These are phyloP conservation scores for Drosophila conformis DNA, from an alignment of 2,888 invertebrate species.

Conservation along the genomic window DNA sequence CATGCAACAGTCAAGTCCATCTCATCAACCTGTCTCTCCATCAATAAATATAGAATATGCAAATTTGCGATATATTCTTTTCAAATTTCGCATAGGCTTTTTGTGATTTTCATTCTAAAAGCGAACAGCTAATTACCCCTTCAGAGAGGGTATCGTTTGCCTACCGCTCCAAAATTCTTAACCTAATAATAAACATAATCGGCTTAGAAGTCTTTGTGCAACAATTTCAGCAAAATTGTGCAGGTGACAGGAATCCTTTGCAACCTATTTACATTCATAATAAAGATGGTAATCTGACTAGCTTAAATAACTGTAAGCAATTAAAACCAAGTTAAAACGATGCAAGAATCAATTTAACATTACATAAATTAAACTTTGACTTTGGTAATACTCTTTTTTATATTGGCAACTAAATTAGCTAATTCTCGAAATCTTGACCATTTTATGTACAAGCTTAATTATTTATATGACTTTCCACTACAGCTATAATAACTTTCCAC, in stretches of 20 bases:
- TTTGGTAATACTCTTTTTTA: not conserved
- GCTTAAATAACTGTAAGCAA: not conserved
- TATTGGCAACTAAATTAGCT: not conserved
- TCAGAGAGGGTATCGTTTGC: not conserved
- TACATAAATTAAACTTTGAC: not conserved
- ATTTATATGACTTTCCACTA: not conserved
- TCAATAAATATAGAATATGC: not conserved
- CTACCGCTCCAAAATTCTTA: not conserved
- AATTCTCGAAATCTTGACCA: not conserved
- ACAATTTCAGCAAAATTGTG: not conserved
- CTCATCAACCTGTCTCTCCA: not conserved
- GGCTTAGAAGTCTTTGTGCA: slow-evolving; percentile 3
- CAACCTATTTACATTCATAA: not conserved
- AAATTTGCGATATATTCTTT: not conserved
- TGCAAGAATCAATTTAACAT: not conserved
- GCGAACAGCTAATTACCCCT: not conserved
- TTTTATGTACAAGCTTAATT: not conserved
- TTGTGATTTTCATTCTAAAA: not conserved
- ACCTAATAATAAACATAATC: not conserved
- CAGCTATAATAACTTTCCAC: not conserved
- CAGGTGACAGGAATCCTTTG: not conserved
- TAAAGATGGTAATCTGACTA: not conserved
- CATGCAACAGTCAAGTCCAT: not conserved
- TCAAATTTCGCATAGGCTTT: not conserved
- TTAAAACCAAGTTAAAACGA: not conserved